Conservation (phyloP, 2,113 vertebrate species). For the Phylloscopus whistleri region DNA sequence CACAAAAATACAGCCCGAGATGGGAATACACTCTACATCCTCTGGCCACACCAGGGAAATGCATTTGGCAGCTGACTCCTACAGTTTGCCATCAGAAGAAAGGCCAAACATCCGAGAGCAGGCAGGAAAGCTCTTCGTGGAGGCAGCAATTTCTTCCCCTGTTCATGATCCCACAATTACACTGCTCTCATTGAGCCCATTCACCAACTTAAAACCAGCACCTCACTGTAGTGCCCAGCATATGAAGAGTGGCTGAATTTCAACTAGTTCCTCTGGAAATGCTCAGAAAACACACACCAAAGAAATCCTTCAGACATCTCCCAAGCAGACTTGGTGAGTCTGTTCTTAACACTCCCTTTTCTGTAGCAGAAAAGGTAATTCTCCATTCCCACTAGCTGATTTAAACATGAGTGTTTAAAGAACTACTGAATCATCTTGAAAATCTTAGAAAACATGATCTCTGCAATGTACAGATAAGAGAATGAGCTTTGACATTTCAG, state of each 20-base stretch:
- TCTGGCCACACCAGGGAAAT: background rate
- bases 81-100: background rate
- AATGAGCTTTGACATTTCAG: conserved; percentile 43
- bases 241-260: background rate
- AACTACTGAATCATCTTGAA: background rate
- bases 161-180: fast-evolving
- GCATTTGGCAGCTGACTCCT: conserved; percentile 13
- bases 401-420: background rate
- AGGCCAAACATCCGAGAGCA: background rate
- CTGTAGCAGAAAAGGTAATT: background rate
- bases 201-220: background rate
- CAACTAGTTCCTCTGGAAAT: background rate
- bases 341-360: background rate
- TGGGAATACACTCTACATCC: background rate
- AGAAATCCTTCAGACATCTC: background rate
- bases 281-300: background rate
- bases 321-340: background rate
- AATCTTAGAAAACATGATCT: background rate
- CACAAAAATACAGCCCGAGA: background rate
- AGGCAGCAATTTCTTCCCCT: background rate
- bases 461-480: background rate
- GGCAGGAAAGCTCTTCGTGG: background rate
- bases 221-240: background rate
- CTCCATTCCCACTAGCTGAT: background rate
- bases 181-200: background rate